A percentile compares a stretch with the other conserved stretches of the same genome.
These are phyloP conservation scores for Drosophila lacteicornis DNA, from an alignment of 1,140 invertebrate species.

Conservation along the genomic window DNA sequence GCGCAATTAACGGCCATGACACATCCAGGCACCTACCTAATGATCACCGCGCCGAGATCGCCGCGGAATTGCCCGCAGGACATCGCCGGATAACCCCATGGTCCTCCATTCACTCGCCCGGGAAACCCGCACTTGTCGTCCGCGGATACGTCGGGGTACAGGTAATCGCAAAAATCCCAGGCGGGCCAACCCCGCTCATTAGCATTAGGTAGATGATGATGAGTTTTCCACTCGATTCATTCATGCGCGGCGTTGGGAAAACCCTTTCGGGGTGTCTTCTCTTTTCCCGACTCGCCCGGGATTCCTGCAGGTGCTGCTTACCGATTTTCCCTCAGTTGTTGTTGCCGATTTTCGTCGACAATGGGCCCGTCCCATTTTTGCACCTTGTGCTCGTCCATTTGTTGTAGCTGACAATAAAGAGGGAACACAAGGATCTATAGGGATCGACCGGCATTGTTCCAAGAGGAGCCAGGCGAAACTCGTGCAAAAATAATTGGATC, in stretches of 20 bases:
- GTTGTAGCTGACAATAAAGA: conserved; percentile 51
- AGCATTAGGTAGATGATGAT: conserved; percentile 60
- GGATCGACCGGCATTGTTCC: conserved; percentile 30
- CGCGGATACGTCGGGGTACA: conserved; percentile 46
- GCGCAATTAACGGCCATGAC: conserved; percentile 59
- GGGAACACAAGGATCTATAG: conserved; percentile 25
- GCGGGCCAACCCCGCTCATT: conserved; percentile 66
- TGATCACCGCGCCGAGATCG: conserved; percentile 49
- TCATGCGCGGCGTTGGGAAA: conserved; percentile 50
- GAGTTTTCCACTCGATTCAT: conserved; percentile 64
- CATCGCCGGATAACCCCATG: conserved; percentile 53
- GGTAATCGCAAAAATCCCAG: conserved; percentile 41
- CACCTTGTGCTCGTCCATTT: conserved; percentile 71
- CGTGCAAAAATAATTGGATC: conserved; percentile 16
- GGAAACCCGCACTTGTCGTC: conserved; percentile 65
- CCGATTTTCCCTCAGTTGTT: conserved; percentile 31
- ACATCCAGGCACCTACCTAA: conserved; percentile 61
- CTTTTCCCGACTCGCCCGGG: conserved; percentile 24
- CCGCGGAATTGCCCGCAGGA: conserved; percentile 64
- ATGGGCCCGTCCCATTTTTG: conserved; percentile 78
- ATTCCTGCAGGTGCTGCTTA: conserved; percentile 67
- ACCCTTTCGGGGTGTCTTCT: conserved; percentile 40
- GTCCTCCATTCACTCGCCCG: conserved; percentile 66
- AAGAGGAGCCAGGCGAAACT: conserved; percentile 29
- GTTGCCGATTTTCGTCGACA: conserved; percentile 49